These are phyloP conservation scores for Eupithecia centaureata DNA, from an alignment of 2,888 invertebrate species.

Conservation along the genomic window DNA sequence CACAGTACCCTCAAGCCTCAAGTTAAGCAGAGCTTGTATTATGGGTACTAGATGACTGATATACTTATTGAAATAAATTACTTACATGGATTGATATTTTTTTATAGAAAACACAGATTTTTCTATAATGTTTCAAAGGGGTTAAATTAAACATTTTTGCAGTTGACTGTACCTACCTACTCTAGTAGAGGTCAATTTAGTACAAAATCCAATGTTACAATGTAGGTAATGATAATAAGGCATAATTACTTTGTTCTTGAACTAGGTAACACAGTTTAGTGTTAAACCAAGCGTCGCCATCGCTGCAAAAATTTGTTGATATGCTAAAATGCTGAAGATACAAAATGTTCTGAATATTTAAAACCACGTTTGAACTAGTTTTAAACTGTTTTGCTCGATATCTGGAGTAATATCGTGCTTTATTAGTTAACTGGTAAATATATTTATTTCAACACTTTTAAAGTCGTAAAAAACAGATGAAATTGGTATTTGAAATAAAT, in stretches of 20 bases:
- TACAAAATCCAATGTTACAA: not conserved
- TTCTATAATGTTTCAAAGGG: too few relatives aligned
- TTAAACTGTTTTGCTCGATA: conserved; percentile 3
- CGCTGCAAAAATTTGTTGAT: not conserved
- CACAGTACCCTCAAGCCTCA: too few relatives aligned
- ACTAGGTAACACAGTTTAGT: not conserved
- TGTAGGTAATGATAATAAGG: not conserved
- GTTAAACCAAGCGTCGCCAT: not conserved
- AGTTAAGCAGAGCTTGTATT: too few relatives aligned
- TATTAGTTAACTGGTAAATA: not conserved
- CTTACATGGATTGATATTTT: too few relatives aligned
- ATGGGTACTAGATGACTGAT: too few relatives aligned
- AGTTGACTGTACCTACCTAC: not conserved
- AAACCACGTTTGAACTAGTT: not conserved
- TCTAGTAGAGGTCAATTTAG: not conserved
- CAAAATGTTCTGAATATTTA: not conserved
- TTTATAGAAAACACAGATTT: too few relatives aligned
- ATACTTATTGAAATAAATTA: too few relatives aligned
- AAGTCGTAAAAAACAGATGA: not conserved
- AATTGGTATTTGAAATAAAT: not conserved
- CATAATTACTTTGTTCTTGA: not conserved
- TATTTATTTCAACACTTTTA: not conserved
- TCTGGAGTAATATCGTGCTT: not conserved
- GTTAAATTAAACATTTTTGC: too few relatives aligned
- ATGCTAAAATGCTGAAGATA: not conserved